Base-by-base conservation (phyloP, 1,140 invertebrate species). In the Drosophila lowei region DNA sequence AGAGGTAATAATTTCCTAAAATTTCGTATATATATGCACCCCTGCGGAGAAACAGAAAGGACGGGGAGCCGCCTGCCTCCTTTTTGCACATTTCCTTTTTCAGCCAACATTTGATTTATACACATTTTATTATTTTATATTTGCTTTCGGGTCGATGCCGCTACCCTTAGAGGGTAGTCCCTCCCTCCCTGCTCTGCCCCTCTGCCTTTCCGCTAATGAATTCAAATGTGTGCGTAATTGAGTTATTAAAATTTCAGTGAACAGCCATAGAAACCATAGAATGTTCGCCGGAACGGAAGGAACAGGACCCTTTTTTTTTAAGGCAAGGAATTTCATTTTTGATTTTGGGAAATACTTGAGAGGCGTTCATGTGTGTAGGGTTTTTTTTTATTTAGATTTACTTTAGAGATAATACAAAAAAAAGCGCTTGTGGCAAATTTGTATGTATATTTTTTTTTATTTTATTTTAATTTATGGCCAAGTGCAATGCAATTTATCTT, bases 201-300 rank as follows among this genome's bases (percentile, higher is more conserved):
- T 73, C 67, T 76, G 60, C 60, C 73, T 57, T 68, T 72, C 65
- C 78, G 75, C 84, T 88, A 88, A 88, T 88, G 84, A 88, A 88
- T 88, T 88, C 84, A 89, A 88, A 88, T 88, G 84, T 89, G 78
- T 89, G 79, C 83, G 79, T 88, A 88, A 88, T 88, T 88, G 83
- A 88, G 83, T 88, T 88, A 88, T 88, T 88, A 88, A 88, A 89
- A 79, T 83, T 89, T 89, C 75, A 88, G 66, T 77, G 78, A 72
- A 47, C 70, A 66, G 61, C n/a, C 55, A 9, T 18, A 18, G 9
- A 23, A n/a, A 23, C 30, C 30, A 34, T 34, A 38, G 34, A 38
- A 38, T 38, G 34, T 13, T 4, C 34, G 1, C 11, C 11, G 34
- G 11, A 13, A 38, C 34, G 34, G 34, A 13, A 38, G 34, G 11